Percentiles rank a stretch among this genome's conserved stretches.
These are phyloP conservation scores for Nymphicus hollandicus DNA, from an alignment of 2,113 vertebrate species.

Conservation along the genomic window DNA sequence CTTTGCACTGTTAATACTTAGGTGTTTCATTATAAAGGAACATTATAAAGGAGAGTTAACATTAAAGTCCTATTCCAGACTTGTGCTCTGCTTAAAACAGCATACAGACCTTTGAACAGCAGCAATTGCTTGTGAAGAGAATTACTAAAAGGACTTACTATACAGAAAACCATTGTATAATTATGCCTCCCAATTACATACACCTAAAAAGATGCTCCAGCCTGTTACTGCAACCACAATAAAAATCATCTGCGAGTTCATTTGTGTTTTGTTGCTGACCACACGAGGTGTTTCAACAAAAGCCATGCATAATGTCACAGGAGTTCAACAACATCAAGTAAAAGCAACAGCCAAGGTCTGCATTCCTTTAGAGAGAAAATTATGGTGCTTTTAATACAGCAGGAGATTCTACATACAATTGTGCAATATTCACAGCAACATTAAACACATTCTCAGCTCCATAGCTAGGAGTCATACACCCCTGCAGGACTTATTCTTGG, in stretches of 20 bases:
- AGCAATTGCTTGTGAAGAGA: background rate
- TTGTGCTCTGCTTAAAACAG: background rate
- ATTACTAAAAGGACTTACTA: background rate
- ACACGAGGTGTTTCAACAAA: background rate
- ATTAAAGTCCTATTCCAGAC: background rate
- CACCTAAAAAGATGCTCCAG: conserved; percentile 12
- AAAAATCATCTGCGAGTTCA: background rate
- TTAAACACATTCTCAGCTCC: background rate
- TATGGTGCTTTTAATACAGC: background rate
- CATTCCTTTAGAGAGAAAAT: conserved; percentile 26
- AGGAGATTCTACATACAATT: background rate
- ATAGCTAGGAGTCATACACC: background rate
- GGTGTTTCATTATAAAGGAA: background rate
- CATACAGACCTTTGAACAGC: background rate
- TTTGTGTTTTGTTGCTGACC: conserved; percentile 17
- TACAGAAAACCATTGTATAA: background rate
- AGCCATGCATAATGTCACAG: background rate
- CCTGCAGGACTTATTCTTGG: background rate
- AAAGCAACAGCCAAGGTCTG: background rate
- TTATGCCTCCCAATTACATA: background rate
- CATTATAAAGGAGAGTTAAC: background rate
- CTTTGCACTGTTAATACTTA: background rate
- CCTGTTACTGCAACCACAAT: conserved; percentile 39
- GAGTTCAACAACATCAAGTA: background rate
- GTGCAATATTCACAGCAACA: background rate